A percentile compares a stretch with the other conserved stretches of the same genome.
Evolutionary conservation across 2,888 invertebrate species (phyloP).

Genomic region (Baccha elongata): DNA sequence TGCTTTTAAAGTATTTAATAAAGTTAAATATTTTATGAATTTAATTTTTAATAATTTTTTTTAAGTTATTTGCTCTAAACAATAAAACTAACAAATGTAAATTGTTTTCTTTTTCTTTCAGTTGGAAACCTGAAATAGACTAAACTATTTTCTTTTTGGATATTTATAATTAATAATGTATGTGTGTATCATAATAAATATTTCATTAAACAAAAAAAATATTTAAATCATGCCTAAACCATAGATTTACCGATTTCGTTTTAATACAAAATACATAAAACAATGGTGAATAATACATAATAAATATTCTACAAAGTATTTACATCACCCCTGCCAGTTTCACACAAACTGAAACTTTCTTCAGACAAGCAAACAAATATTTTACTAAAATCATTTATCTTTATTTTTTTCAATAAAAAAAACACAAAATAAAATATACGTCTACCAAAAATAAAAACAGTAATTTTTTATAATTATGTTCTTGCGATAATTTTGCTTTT

Average conservation of each 20-base stretch:
- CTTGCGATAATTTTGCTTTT: constrained; percentile 62
- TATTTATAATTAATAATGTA: constrained; percentile 51
- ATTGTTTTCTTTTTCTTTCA: constrained; percentile 44
- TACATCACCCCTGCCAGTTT: constrained; percentile 7
- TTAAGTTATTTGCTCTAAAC: too few relatives aligned
- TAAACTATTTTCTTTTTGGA: constrained; percentile 66
- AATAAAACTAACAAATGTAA: too few relatives aligned
- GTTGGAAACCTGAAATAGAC: constrained; percentile 67
- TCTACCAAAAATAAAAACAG: constrained; percentile 18
- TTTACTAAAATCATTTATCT: background rate
- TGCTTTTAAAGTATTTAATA: too few relatives aligned
- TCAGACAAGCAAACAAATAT: background rate
- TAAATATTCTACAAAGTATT: background rate
- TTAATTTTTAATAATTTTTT: too few relatives aligned
- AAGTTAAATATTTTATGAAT: too few relatives aligned
- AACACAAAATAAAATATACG: constrained; percentile 10
- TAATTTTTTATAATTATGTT: constrained; percentile 48
- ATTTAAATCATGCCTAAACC: constrained; percentile 35
- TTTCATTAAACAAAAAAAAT: constrained; percentile 30
- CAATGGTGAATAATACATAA: constrained; percentile 1
- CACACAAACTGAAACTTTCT: background rate
- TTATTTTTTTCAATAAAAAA: background rate
- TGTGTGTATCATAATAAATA: constrained; percentile 56
- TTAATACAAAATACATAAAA: constrained; percentile 10
- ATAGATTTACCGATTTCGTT: constrained; percentile 47